Conservation (phyloP, 2,888 invertebrate species). For the Troides helena region DNA sequence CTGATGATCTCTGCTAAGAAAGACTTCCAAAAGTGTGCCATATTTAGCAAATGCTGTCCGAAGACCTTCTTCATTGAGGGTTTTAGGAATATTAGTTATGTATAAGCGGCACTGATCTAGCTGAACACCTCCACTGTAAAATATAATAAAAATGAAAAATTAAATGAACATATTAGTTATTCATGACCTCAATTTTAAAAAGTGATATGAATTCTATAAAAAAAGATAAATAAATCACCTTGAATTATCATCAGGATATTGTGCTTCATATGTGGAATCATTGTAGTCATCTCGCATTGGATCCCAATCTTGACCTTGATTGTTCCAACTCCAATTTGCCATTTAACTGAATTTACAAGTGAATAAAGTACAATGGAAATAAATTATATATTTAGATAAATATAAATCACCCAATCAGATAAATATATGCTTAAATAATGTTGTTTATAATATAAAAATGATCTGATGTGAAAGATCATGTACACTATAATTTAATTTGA, state of each 20-base stretch:
- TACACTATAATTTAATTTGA: too few species aligned
- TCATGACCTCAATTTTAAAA: too few species aligned
- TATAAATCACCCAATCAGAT: too few species aligned
- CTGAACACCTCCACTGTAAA: constrained; percentile 41
- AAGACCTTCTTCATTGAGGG: constrained; percentile 54
- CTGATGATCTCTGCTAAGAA: constrained; percentile 45
- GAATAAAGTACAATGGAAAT: not conserved
- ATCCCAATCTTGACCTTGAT: constrained; percentile 48
- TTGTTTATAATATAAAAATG: too few species aligned
- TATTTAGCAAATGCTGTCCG: constrained; percentile 53
- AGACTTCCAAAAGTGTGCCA: constrained; percentile 44
- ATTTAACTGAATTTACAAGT: constrained; percentile 18
- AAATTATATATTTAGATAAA: not conserved
- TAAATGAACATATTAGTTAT: not conserved
- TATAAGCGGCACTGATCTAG: constrained; percentile 59
- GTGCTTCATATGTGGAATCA: constrained; percentile 47
- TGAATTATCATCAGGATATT: constrained; percentile 49
- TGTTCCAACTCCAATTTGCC: constrained; percentile 17
- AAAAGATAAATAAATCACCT: constrained; percentile 39
- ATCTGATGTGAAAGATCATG: too few species aligned
- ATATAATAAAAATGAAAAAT: constrained; percentile 1
- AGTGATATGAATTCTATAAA: not conserved
- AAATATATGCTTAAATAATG: too few species aligned
- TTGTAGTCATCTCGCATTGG: constrained; percentile 52
- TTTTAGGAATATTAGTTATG: constrained; percentile 57